These are phyloP conservation scores for Anser cygnoides DNA, from an alignment of 2,113 vertebrate genomes.

Conservation along the genomic window DNA sequence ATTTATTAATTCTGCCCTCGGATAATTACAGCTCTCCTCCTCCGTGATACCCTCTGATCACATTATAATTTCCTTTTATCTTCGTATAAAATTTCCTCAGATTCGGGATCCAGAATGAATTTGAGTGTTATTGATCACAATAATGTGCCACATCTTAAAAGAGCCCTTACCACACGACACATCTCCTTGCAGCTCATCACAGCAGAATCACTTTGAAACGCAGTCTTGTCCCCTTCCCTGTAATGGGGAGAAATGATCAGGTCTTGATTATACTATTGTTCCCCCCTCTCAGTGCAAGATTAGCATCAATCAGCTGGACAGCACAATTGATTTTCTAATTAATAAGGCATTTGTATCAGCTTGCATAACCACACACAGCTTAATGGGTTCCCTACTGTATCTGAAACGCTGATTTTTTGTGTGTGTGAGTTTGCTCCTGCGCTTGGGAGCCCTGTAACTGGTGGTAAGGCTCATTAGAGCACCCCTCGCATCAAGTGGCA, in stretches of 20 bases:
- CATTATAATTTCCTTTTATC: slow-evolving; percentile 54
- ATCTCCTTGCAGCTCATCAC: slow-evolving; percentile 67
- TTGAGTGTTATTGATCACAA: slow-evolving; percentile 62
- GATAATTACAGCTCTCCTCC: slow-evolving; percentile 42
- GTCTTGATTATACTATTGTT: slow-evolving; percentile 74
- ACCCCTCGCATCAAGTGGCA: background rate
- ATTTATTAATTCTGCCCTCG: slow-evolving; percentile 30
- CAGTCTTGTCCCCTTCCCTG: slow-evolving; percentile 66
- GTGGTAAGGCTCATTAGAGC: background rate
- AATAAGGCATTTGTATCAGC: slow-evolving; percentile 77
- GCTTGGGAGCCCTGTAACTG: slow-evolving; percentile 13
- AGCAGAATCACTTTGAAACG: slow-evolving; percentile 68
- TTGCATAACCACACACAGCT: slow-evolving; percentile 69
- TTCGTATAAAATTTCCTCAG: slow-evolving; percentile 18
- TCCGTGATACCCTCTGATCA: background rate
- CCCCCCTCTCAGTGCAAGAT: slow-evolving; percentile 43
- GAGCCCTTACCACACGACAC: background rate
- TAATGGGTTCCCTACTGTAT: slow-evolving; percentile 62
- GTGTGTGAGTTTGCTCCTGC: slow-evolving; percentile 58
- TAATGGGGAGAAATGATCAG: slow-evolving; percentile 78
- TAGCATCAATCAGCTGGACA: slow-evolving; percentile 76
- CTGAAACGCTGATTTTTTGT: slow-evolving; percentile 52
- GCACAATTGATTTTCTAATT: slow-evolving; percentile 82
- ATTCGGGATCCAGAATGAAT: slow-evolving; percentile 39
- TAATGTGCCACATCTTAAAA: slow-evolving; percentile 43